These are phyloP conservation scores for Troglohyphantes excavatus DNA, from an alignment of 2,888 invertebrate genomes.

Conservation along the genomic window DNA sequence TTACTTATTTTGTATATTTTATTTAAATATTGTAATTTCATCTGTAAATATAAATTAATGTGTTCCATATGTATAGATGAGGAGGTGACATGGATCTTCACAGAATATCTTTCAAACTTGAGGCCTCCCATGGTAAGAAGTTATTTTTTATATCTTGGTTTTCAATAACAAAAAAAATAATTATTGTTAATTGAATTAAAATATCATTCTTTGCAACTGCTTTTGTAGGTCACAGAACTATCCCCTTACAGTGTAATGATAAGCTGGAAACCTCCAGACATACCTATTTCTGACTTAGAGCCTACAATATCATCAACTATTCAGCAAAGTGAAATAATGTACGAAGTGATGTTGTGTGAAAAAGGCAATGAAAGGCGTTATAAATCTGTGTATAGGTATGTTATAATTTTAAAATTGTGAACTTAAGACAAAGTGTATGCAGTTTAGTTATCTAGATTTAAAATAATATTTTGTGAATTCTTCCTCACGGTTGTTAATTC, in stretches of 20 bases:
- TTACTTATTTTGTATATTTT: neutral
- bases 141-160: neutral
- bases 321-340: slow-evolving; percentile 75
- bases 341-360: slow-evolving; percentile 77
- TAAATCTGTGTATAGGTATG: slow-evolving; percentile 74
- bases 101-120: slow-evolving; percentile 72
- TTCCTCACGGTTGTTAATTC: neutral
- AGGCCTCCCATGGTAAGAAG: slow-evolving; percentile 63
- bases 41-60: neutral
- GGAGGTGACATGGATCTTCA: slow-evolving; percentile 69
- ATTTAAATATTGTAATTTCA: neutral
- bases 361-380: slow-evolving; percentile 64
- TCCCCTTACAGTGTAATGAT: slow-evolving; percentile 73
- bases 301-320: slow-evolving; percentile 43
- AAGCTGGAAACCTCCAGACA: slow-evolving; percentile 72
- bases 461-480: neutral
- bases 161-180: neutral
- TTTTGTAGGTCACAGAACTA: slow-evolving; percentile 63
- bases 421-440: neutral
- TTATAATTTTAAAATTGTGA: neutral
- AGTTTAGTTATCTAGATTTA: neutral
- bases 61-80: slow-evolving; percentile 62
- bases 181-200: neutral
- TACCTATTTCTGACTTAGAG: slow-evolving; percentile 62
- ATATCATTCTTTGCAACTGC: neutral